Percentiles rank a stretch among this genome's conserved stretches.
Evolutionary conservation across 2,113 vertebrate species (phyloP).

Genomic region (Larimichthys crocea): DNA sequence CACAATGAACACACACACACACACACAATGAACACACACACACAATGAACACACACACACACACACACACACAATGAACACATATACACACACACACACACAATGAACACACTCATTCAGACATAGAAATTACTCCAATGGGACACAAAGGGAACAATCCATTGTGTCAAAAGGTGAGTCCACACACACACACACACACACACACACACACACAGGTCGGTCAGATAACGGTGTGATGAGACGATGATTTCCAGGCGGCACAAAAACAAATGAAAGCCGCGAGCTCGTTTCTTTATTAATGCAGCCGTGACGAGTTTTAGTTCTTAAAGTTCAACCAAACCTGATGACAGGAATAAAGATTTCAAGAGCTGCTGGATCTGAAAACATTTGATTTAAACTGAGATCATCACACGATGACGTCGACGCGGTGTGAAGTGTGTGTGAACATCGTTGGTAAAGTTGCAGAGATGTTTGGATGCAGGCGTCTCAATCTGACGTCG

Average conservation of each 20-base stretch:
- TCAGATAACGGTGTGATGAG: constrained; percentile 51
- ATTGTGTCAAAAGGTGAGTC: not conserved
- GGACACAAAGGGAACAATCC: not conserved
- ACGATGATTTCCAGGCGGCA: constrained; percentile 53
- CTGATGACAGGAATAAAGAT: constrained; percentile 46
- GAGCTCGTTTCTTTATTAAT: constrained; percentile 51
- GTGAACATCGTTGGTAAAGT: no score
- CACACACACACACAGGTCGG: constrained; percentile 9
- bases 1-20: not conserved
- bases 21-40: not conserved
- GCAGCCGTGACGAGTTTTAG: constrained; percentile 40
- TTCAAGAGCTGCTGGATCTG: constrained; percentile 1
- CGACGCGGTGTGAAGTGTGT: no score
- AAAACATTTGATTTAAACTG: constrained; percentile 3
- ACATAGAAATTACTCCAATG: not conserved
- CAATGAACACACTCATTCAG: not conserved
- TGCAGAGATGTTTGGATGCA: no score
- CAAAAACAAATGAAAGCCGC: constrained; percentile 65
- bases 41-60: not conserved
- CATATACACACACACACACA: not conserved
- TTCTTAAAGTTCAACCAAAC: constrained; percentile 45
- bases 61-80: no score
- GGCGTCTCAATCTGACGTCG: no score
- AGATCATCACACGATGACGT: not conserved
- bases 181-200: constrained; percentile 25